Evolutionary conservation across 2,113 vertebrate genomes (phyloP), one percentile per base, ranked within the genome.

Genomic region (Rhea pennata): DNA sequence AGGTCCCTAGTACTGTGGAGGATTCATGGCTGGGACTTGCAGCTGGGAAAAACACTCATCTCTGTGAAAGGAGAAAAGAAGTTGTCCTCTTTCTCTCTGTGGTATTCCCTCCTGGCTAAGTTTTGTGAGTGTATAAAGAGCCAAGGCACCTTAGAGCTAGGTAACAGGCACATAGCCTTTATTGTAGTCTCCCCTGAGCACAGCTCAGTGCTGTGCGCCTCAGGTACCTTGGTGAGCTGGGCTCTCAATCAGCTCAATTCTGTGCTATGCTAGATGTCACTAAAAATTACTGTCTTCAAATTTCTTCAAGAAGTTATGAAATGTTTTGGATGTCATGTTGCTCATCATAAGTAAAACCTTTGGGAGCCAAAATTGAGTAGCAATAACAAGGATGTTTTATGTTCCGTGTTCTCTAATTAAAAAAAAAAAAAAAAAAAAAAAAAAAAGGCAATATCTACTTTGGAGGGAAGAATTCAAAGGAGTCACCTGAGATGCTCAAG

Each of bases 231-330:
- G 23, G 19, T 51, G 66, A 87, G 53, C 3, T 0, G 7, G 33
- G 58, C 53, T 92, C 62, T 76, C 70, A 48, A 12, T 83, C 61
- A 90, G n/a, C 75, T 75, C 79, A 53, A 3, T 91, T 75, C 74
- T 73, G 40, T 62, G 54, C 36, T 92, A 80, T 62, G 73, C 46
- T 89, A 88, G 66, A 87, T 91, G 87, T 46, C 86, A 66, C 70
- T 13, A 59, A 91, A 93, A 94, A 95, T 82, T 70, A 85, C 50
- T 93, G 94, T 56, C 88, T 94, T 91, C 74, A 93, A 3, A 91
- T 91, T 95, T 93, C 89, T 89, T 66, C 84, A 89, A 85, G 62
- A 96, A 92, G 87, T 92, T 85, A 74, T 82, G 91, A 95, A 91
- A 64, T 59, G 23, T 79, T 95, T 92, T 90, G 46, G 84, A 90